These are phyloP conservation scores for Cetonia aurata DNA, from an alignment of 2,888 invertebrate genomes.

Conservation along the genomic window DNA sequence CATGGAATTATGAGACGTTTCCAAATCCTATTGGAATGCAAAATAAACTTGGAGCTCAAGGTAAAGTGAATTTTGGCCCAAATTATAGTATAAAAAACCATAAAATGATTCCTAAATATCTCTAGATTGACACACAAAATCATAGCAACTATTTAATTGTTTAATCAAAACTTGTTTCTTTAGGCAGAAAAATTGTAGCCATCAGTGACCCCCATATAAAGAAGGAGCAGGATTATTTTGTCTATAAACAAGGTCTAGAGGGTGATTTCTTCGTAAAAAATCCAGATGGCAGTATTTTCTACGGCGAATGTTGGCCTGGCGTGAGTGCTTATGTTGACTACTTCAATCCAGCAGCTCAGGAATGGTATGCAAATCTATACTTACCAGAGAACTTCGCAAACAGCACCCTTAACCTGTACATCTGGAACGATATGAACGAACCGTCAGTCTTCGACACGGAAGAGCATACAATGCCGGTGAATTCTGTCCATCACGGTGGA, in stretches of 20 bases:
- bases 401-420: conserved; percentile 80
- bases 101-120: too few relatives aligned
- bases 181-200: conserved; percentile 87
- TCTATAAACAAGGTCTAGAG: conserved; percentile 87
- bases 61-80: neutral
- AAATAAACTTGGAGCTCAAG: conserved; percentile 73
- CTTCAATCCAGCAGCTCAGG: conserved; percentile 83
- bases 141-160: too few relatives aligned
- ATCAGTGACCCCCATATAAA: conserved; percentile 98
- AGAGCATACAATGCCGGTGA: conserved; percentile 95
- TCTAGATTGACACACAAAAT: too few relatives aligned
- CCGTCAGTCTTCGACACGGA: conserved; percentile 98
- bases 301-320: conserved; percentile 91
- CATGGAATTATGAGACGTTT: conserved; percentile 94
- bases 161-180: neutral
- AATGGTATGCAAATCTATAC: conserved; percentile 80
- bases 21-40: conserved; percentile 87
- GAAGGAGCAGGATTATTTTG: conserved; percentile 85
- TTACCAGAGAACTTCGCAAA: conserved; percentile 74
- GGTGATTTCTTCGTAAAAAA: conserved; percentile 87
- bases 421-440: conserved; percentile 99
- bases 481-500: conserved; percentile 83
- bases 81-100: too few relatives aligned
- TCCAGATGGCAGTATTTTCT: conserved; percentile 78
- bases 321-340: conserved; percentile 93